Evolutionary conservation across 2,113 vertebrate genomes (phyloP).

Genomic region (Xenus cinereus): DNA sequence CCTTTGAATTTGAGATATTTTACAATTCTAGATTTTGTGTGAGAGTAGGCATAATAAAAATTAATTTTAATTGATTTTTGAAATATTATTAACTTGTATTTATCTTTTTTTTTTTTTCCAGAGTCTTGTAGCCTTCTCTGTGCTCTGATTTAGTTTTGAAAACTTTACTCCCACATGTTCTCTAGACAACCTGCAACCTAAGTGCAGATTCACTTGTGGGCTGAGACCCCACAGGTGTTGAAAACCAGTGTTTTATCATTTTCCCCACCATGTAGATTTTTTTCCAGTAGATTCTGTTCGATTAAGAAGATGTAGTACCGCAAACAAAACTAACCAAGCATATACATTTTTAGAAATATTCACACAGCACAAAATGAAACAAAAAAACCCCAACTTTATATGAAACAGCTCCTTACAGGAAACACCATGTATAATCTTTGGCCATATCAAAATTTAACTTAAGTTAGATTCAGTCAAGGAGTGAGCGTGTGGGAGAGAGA

Average conservation of each 20-base stretch:
- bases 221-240: not conserved
- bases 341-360: not conserved
- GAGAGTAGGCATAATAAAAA: not conserved
- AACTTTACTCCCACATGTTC: not conserved
- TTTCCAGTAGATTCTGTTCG: not conserved
- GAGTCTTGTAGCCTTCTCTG: not conserved
- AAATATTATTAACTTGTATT: not conserved
- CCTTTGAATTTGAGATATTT: not conserved
- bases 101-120: not conserved
- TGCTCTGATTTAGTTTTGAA: not conserved
- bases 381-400: not conserved
- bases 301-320: not conserved
- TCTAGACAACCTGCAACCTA: not conserved
- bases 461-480: not conserved
- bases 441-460: not conserved
- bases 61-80: not conserved
- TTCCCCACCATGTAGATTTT: not conserved
- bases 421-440: not conserved
- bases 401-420: constrained; percentile 38
- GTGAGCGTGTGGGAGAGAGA: not conserved
- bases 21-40: not conserved
- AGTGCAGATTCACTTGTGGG: not conserved
- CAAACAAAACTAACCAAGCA: not conserved
- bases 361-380: not conserved
- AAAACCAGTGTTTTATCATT: not conserved